Evolutionary conservation across 2,113 vertebrate genomes (phyloP), one percentile per base, ranked within the genome.

Genomic region (Stigmatopora nigra): DNA sequence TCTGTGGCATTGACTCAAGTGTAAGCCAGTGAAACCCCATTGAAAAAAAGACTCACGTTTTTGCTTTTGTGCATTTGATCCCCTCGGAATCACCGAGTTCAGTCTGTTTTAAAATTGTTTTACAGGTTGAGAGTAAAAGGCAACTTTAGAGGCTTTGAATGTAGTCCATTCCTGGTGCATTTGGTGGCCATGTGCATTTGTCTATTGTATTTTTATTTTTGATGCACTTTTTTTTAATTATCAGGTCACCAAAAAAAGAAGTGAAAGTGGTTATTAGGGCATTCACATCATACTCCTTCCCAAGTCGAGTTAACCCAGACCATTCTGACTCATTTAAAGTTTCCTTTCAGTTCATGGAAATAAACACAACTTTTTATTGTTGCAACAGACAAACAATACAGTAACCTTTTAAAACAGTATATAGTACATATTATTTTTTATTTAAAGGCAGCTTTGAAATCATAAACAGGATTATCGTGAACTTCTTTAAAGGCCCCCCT

Each of bases 301-400:
- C 2, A 20, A 45, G 19, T 81, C 66, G 78, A 84, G 64, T 19
- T 48, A 16, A 15, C 44, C 22, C 64, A 25, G 20, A 17, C 51
- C n/a, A 6, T 4, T 20, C 59, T 16, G 20, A 48, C 63, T 58
- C 71, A 66, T 17, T 22, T 46, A 31, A 77, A 78, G 65, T 73
- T 76, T 70, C 36, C 12, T 51, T 44, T 61, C 52, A 4, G 10
- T 41, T 73, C 51, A 67, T 72, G 67, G 63, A n/a, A 35, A 63
- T 45, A 62, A 6, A 35, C 10, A 25, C 52, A 80, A 78, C 76
- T 68, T 78, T 31, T 31, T 2, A 31, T 31, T 68, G 19, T 14
- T 61, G 41, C 45, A 0, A 0, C 5, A 76, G 76, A 87, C 86
- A 20, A 88, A 87, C 86, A 20, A 88, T 85, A 84, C 7, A 7